phyloP scores from a whole-genome alignment of 2,113 vertebrate species.

The Poeciliopsis prolifica region DNA sequence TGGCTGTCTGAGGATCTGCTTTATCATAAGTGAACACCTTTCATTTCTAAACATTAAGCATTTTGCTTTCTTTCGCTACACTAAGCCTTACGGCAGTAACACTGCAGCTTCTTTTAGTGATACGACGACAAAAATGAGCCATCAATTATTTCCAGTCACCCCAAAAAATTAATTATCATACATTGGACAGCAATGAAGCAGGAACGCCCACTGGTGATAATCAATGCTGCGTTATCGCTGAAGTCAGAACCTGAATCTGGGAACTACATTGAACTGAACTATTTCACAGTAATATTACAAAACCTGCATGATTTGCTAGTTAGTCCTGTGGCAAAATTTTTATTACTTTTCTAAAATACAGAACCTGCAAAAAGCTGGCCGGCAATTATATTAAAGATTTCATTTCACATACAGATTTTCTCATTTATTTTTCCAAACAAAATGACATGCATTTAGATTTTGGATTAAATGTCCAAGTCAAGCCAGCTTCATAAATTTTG shows the following conservation, averaged over 20 bases:
- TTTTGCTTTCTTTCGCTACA: conserved; percentile 9
- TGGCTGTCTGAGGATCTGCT: conserved; percentile 18
- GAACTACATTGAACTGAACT: not conserved
- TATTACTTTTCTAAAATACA: no score
- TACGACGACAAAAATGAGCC: not conserved
- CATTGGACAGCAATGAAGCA: not conserved
- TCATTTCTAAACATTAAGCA: conserved; percentile 12
- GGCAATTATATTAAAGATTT: not conserved
- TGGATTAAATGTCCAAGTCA: not conserved
- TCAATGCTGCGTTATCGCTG: no score
- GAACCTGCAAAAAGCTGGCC: not conserved
- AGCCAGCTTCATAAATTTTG: not conserved
- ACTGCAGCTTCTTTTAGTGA: not conserved
- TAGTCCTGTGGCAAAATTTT: not conserved
- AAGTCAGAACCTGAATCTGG: no score
- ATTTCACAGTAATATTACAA: no score
- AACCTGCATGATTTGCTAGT: not conserved
- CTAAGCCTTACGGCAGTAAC: conserved; percentile 14
- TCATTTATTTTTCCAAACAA: no score
- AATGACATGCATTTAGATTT: no score
- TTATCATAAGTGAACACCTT: conserved; percentile 11
- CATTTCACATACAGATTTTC: not conserved
- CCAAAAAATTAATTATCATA: not conserved
- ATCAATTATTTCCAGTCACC: not conserved
- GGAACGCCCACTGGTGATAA: not conserved